phyloP scores from a whole-genome alignment of 2,113 vertebrate species.

The Corynorhinus townsendii region DNA sequence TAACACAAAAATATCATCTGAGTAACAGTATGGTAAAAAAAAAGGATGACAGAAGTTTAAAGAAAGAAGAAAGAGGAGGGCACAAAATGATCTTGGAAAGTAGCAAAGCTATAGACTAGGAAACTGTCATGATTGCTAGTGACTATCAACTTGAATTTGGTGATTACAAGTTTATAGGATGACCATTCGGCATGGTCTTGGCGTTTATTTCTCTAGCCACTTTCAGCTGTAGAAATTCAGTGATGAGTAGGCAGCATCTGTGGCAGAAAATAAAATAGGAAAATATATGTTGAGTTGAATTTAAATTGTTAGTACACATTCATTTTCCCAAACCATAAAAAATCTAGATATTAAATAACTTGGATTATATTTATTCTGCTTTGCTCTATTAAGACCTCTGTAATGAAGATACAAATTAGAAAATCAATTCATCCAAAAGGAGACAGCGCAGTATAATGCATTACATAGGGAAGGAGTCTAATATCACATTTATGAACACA shows the following conservation, averaged over 20 bases:
- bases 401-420: background rate
- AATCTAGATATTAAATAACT: background rate
- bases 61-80: background rate
- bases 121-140: background rate
- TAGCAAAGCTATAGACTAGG: background rate
- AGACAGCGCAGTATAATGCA: rapidly evolving
- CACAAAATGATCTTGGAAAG: background rate
- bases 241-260: background rate
- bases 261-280: background rate
- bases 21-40: background rate
- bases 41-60: background rate
- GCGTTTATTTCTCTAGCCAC: background rate
- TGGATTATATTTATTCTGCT: background rate
- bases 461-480: background rate
- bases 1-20: background rate
- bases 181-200: rapidly evolving
- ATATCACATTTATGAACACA: background rate
- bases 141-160: background rate
- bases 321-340: background rate
- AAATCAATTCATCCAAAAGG: background rate
- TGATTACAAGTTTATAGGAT: background rate
- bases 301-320: background rate
- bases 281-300: background rate
- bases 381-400: background rate
- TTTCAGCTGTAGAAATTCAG: background rate